Evolutionary conservation across 2,113 vertebrate species (phyloP).

Genomic region (Paralichthys olivaceus): DNA sequence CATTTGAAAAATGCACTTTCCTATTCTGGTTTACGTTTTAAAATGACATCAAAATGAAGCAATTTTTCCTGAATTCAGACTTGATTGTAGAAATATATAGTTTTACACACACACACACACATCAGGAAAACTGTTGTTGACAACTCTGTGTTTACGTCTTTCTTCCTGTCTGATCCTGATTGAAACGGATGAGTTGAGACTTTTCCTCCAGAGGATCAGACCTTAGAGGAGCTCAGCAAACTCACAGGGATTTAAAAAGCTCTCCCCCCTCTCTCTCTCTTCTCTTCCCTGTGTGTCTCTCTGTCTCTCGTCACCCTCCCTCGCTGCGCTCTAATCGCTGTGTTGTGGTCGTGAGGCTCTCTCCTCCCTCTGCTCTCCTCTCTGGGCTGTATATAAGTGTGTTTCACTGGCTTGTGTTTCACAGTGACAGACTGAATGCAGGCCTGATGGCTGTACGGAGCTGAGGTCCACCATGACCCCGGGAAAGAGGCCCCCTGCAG

Average conservation of each 20-base stretch:
- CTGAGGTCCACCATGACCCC: constrained; percentile 55
- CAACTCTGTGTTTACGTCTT: constrained; percentile 24
- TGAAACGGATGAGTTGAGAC: constrained; percentile 52
- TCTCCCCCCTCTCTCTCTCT: background rate
- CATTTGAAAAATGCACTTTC: background rate
- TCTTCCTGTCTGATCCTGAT: constrained; percentile 42
- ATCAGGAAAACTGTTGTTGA: background rate
- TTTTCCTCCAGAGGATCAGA: constrained; percentile 57
- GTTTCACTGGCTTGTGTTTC: constrained; percentile 58
- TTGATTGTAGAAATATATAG: too few relatives aligned
- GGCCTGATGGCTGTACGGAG: constrained; percentile 25
- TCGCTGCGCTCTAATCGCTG: constrained; percentile 68
- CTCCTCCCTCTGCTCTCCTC: constrained; percentile 59
- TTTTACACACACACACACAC: background rate
- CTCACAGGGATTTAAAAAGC: constrained; percentile 48
- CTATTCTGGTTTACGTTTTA: background rate
- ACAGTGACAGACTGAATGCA: constrained; percentile 62
- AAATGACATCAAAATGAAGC: too few relatives aligned
- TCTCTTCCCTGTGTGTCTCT: constrained; percentile 30
- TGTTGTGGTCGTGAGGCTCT: constrained; percentile 76
- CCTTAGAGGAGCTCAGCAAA: constrained; percentile 51
- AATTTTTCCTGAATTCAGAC: background rate
- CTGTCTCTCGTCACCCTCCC: constrained; percentile 36
- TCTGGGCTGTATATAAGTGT: constrained; percentile 69
- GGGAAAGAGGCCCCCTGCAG: background rate